Evolutionary conservation across 2,888 invertebrate genomes (phyloP), one percentile per base, ranked within the genome.

Genomic region (Euplexia lucipara): DNA sequence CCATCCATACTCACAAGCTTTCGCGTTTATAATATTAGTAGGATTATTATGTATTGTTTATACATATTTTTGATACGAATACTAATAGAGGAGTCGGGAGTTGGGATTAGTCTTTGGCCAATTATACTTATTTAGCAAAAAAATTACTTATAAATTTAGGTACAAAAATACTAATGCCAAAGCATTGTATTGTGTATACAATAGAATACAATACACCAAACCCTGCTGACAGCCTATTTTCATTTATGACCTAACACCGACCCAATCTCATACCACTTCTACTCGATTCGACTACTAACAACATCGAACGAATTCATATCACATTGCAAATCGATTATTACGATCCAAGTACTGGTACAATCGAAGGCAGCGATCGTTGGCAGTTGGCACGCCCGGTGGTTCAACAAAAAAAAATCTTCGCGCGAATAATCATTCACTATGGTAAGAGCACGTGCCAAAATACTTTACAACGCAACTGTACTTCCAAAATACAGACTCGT

Each of bases 321-420:
- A 88, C 89, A 90, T 75, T 80, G 68, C 69, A 70, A 70, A 81
- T 78, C 84, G 85, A 89, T 90, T 91, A 88, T 90, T 90, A 87
- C 67, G 62, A 77, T 86, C 85, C 85, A 80, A 83, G 82, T 79
- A 78, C 76, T 64, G 75, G 74, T 80, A 83, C 76, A 82, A 82
- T 84, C 71, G 83, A 81, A 75, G 76, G 52, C 72, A 79, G 80
- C 79, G 68, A 84, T 81, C 81, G 76, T 59, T 77, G 70, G 72
- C 78, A 83, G 76, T 59, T 77, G 70, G 72, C 78, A 83, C 84
- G 80, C 81, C 59, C 45, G 69, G 61, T 67, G 44, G 81, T 79
- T 73, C 82, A 77, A 75, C 81, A 85, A 86, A 85, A 85, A 86
- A 85, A 84, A 78, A 79, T 76, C 68, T 75, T 64, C 66, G 66